These are phyloP conservation scores for Melanostoma mellinum DNA, from an alignment of 2,888 invertebrate genomes.

Conservation along the genomic window DNA sequence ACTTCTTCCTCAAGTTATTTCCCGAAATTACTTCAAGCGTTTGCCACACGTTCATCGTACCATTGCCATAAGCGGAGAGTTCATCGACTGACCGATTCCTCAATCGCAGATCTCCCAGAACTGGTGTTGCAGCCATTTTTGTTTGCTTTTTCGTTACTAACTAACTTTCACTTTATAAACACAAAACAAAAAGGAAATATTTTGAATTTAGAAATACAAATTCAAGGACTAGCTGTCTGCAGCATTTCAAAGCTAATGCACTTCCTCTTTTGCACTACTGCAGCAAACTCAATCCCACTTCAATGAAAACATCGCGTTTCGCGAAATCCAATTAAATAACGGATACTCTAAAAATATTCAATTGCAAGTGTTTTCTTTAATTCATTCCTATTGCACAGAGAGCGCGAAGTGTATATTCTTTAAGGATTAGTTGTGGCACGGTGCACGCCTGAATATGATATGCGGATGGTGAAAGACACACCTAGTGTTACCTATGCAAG, in stretches of 20 bases:
- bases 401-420: constrained; percentile 39
- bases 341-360: constrained; percentile 51
- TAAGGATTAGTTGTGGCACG: constrained; percentile 51
- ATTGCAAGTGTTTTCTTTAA: constrained; percentile 15
- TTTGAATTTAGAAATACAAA: constrained; percentile 26
- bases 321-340: constrained; percentile 60
- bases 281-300: constrained; percentile 17
- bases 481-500: constrained; percentile 29
- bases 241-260: constrained; percentile 19
- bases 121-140: constrained; percentile 39
- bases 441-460: constrained; percentile 65
- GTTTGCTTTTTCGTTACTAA: constrained; percentile 1
- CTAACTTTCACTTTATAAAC: constrained; percentile 1
- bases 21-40: constrained; percentile 80
- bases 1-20: constrained; percentile 77
- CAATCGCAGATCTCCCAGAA: constrained; percentile 34
- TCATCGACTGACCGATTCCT: constrained; percentile 79
- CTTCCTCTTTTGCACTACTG: constrained; percentile 12
- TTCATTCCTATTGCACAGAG: not conserved
- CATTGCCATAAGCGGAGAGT: constrained; percentile 78
- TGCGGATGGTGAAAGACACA: constrained; percentile 47
- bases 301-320: not conserved
- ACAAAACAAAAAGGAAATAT: constrained; percentile 29
- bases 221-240: constrained; percentile 50
- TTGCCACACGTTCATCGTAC: constrained; percentile 81